These are phyloP conservation scores for Cryptocephalus primarius DNA, from an alignment of 2,888 invertebrate species.

Conservation along the genomic window DNA sequence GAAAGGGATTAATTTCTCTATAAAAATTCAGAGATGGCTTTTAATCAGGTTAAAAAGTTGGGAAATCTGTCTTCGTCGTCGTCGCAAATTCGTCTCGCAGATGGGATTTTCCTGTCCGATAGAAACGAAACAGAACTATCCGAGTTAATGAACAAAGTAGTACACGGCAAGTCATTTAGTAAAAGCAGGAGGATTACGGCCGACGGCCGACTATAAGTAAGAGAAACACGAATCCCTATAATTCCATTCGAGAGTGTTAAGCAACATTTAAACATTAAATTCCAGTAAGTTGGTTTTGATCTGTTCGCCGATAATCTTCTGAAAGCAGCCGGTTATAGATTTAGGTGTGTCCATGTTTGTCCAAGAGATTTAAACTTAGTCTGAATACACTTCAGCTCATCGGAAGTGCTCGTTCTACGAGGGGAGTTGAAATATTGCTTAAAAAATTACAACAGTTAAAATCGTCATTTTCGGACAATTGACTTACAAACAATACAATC, in stretches of 20 bases:
- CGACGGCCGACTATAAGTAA: constrained; percentile 2
- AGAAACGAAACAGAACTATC: too few relatives aligned
- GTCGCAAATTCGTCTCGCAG: neutral
- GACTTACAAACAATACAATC: too few relatives aligned
- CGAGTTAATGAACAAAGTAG: constrained; percentile 1
- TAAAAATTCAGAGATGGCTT: too few relatives aligned
- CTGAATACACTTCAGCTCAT: constrained; percentile 11
- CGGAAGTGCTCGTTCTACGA: too few relatives aligned
- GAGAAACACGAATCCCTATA: constrained; percentile 14
- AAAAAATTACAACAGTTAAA: too few relatives aligned
- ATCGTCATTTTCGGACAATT: too few relatives aligned
- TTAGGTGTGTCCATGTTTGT: constrained; percentile 40
- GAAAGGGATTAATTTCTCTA: too few relatives aligned
- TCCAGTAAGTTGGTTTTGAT: constrained; percentile 34
- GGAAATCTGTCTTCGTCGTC: neutral
- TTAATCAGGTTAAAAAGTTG: too few relatives aligned
- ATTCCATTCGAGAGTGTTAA: constrained; percentile 14
- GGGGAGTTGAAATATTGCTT: too few relatives aligned
- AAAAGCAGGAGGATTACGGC: constrained; percentile 6
- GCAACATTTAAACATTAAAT: constrained; percentile 28
- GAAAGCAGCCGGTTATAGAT: constrained; percentile 37
- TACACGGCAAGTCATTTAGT: constrained; percentile 4
- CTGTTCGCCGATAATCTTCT: constrained; percentile 36
- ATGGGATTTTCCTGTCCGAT: neutral
- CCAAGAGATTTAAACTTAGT: constrained; percentile 38